Evolutionary conservation across 2,113 vertebrate species (phyloP).

Genomic region (Saccopteryx bilineata): DNA sequence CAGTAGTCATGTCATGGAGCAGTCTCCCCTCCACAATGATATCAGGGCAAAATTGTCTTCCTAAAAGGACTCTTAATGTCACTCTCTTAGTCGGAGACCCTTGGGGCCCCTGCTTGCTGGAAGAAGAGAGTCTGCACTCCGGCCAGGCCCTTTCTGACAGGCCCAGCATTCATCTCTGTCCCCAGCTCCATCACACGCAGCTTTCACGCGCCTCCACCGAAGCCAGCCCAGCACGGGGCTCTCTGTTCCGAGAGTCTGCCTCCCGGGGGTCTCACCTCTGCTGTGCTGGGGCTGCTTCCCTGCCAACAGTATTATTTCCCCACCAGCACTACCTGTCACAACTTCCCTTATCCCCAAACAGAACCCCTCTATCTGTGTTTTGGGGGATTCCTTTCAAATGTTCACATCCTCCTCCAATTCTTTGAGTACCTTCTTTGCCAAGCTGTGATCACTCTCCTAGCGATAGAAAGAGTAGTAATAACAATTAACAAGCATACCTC

Average conservation of each 20-base stretch:
- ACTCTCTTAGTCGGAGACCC: background rate
- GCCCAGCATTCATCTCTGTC: background rate
- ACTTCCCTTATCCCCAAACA: background rate
- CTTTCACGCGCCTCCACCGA: fast-evolving
- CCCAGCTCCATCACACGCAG: background rate
- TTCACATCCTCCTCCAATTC: background rate
- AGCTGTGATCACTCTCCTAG: background rate
- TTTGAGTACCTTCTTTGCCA: background rate
- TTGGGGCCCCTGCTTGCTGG: background rate
- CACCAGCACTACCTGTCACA: background rate
- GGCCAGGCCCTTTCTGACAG: background rate
- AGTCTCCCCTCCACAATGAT: background rate
- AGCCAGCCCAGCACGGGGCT: background rate
- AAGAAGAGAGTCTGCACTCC: background rate
- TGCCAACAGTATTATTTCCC: background rate
- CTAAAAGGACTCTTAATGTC: background rate
- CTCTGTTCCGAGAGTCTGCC: fast-evolving
- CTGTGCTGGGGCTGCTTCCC: background rate
- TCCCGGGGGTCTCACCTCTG: background rate
- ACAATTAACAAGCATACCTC: fast-evolving
- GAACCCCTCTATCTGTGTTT: background rate
- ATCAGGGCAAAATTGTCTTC: background rate
- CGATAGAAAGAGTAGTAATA: background rate
- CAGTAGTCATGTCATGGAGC: background rate
- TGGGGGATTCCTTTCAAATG: background rate